Evolutionary conservation across 1,140 invertebrate genomes (phyloP), one percentile per base, ranked within the genome.

Genomic region (Capitella teleta): DNA sequence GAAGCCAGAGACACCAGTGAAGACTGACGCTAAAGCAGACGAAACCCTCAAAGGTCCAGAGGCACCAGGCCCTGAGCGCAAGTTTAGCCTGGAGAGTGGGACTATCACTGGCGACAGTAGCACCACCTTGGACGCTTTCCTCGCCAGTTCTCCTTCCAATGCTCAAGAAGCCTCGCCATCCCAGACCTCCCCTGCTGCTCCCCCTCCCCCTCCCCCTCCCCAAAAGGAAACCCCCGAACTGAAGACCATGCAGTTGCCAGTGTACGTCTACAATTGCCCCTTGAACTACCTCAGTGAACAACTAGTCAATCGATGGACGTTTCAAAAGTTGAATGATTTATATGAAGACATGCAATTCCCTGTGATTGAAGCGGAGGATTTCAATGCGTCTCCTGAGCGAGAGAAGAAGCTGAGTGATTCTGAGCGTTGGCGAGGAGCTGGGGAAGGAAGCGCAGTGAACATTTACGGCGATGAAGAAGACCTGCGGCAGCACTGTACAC

Each of bases 181-280:
- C 30, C 30, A 32, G 30, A 32, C 8, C n/a, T 32, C n/a, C 8
- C 8, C 8, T 32, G 30, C 30, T 10, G 8, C n/a, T n/a, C n/a
- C n/a, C n/a, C n/a, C 14, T 21, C 25, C 12, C 42, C 42, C 25
- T 21, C 28, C 1, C 12, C 1, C 18, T 24, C n/a, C n/a, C n/a
- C n/a, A n/a, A n/a, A n/a, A n/a, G n/a, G n/a, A n/a, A n/a, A n/a
- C n/a, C n/a, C n/a, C n/a, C n/a, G n/a, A n/a, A n/a, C n/a, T n/a
- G n/a, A n/a, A n/a, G 3, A 26, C 42, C 6, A 26, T 44, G 10
- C 65, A 60, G 5, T 64, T 85, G 47, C 83, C 83, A 0, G 64
- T 85, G 45, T 85, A 82, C 57, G 74, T 83, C 2, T 85, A 82
- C 59, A 80, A 84, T 62, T 83, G 82, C 63, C 78, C 79, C 2